Evolutionary conservation across 2,113 vertebrate species (phyloP), one percentile per base, ranked within the genome.

Genomic region (Passer montanus): DNA sequence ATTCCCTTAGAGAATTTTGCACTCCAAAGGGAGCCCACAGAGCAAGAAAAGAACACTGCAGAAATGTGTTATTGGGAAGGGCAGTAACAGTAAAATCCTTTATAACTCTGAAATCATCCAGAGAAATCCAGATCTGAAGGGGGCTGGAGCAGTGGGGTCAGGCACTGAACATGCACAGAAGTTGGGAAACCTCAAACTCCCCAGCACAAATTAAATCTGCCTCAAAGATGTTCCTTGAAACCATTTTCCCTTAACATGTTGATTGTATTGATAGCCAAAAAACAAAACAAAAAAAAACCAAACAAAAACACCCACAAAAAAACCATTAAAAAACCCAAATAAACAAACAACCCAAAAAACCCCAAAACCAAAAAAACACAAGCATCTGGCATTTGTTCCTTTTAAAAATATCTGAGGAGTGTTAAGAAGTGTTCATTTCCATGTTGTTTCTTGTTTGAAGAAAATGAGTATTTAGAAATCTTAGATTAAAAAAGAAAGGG

Each of bases 111-210:
- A 35, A 37, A 55, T 20, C 33, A 56, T 50, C 35, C 15, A 7
- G 1, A 52, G 44, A 52, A 68, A 31, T 50, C 13, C 9, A 9
- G 49, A 18, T 7, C 10, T 0, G 22, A 26, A 69, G 7, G 9
- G 8, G 15, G 37, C 8, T 49, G 69, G 15, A 55, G 30, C 9
- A 35, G 15, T 2, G 41, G 41, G 18, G 0, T 0, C 37, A 67
- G 73, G 18, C 74, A 23, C 43, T 7, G 35, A 70, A 6, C 1
- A 1, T 0, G 0, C 7, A 20, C 13, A 24, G 33, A 84, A 28
- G 26, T 2, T 74, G 35, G 53, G 41, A 87, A 93, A 39, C 10
- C 33, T 23, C 60, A 59, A 64, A 91, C 1, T 18, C 19, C 53
- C 28, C n/a, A 41, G 72, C 33, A 79, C 19, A 66, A 73, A 87